These are phyloP conservation scores for Podilymbus podiceps DNA, from an alignment of 2,113 vertebrate genomes.

Conservation along the genomic window DNA sequence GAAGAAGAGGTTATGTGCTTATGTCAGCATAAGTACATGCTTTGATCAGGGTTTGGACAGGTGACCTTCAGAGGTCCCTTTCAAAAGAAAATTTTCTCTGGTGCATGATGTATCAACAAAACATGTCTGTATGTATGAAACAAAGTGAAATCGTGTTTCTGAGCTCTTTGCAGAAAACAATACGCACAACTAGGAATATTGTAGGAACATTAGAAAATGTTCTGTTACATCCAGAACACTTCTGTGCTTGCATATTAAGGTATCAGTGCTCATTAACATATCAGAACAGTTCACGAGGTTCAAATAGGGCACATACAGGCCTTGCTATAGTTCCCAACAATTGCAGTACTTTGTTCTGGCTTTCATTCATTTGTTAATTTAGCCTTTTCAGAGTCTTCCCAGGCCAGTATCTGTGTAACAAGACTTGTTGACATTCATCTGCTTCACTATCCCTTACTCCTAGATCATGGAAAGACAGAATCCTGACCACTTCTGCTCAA, in stretches of 20 bases:
- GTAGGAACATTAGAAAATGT: background rate
- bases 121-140: background rate
- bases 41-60: background rate
- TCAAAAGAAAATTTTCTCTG: background rate
- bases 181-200: background rate
- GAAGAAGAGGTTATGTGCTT: background rate
- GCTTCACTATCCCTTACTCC: background rate
- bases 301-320: background rate
- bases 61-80: background rate
- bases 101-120: background rate
- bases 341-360: background rate
- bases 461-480: background rate
- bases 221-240: background rate
- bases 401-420: background rate
- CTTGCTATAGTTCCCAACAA: fast-evolving
- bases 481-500: background rate
- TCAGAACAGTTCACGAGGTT: background rate
- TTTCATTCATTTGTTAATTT: background rate
- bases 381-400: background rate
- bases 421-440: background rate
- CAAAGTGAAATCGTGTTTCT: background rate
- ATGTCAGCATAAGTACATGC: background rate
- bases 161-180: background rate
- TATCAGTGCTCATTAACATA: background rate
- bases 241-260: background rate